These are phyloP conservation scores for Otis tarda DNA, from an alignment of 2,113 vertebrate genomes.

Conservation along the genomic window DNA sequence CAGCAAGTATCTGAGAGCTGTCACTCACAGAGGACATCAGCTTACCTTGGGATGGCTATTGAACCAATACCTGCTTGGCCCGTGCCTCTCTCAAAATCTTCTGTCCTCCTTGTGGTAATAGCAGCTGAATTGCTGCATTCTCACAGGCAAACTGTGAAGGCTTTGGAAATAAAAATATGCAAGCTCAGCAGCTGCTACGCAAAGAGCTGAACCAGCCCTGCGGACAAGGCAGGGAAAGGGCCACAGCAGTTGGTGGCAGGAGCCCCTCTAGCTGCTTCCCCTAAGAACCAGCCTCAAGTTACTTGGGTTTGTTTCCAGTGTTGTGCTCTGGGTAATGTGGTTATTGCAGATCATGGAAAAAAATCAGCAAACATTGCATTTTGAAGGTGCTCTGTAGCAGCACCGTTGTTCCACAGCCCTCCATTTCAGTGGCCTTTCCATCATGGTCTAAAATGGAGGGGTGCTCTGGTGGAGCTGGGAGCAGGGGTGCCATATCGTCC, in stretches of 20 bases:
- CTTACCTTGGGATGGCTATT: neutral
- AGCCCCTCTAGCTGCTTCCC: neutral
- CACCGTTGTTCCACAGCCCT: neutral
- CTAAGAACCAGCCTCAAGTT: neutral
- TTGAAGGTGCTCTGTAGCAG: neutral
- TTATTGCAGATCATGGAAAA: neutral
- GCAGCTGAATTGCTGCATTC: neutral
- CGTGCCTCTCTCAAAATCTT: neutral
- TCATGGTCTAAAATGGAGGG: neutral
- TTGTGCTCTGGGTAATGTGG: neutral
- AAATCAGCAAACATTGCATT: neutral
- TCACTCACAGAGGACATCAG: neutral
- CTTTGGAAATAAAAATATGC: neutral
- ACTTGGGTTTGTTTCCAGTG: neutral
- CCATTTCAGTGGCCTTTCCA: neutral
- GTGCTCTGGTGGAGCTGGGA: neutral
- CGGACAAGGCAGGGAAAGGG: neutral
- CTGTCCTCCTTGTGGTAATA: neutral
- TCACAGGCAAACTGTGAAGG: neutral
- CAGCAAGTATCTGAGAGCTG: neutral
- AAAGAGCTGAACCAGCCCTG: neutral
- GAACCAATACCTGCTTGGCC: neutral
- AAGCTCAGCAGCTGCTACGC: neutral
- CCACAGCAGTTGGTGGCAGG: neutral
- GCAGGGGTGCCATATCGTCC: fast-evolving